Conservation (phyloP, 1,140 invertebrate species). For the Acromyrmex charruanus region DNA sequence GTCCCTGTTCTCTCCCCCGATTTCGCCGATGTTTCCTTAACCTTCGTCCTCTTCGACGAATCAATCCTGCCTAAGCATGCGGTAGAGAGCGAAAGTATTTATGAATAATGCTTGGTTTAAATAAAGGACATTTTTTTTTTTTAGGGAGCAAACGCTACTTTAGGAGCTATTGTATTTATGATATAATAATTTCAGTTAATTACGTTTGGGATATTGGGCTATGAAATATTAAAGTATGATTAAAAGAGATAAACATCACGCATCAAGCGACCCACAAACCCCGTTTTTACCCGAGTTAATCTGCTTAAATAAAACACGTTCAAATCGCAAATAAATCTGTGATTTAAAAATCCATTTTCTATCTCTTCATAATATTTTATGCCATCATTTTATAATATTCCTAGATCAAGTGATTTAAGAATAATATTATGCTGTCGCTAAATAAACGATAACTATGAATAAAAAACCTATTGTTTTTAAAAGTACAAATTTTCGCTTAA, state of each 20-base stretch:
- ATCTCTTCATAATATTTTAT: not conserved
- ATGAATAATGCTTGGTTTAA: not conserved
- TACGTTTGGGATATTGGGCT: not conserved
- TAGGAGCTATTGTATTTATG: not conserved
- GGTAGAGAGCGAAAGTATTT: not conserved
- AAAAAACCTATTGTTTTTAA: not conserved
- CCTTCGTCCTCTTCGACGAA: conserved; percentile 43
- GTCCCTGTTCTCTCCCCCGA: conserved; percentile 30
- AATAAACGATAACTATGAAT: not conserved
- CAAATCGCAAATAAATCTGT: not conserved
- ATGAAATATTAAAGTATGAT: not conserved
- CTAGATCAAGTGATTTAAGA: not conserved
- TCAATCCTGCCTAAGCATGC: conserved; percentile 2
- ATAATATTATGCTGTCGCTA: not conserved
- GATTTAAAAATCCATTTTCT: not conserved
- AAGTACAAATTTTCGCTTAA: not conserved
- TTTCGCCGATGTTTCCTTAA: conserved; percentile 35
- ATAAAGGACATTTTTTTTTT: conserved; percentile 18
- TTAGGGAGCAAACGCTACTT: not conserved
- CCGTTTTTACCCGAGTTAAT: not conserved
- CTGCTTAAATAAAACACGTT: not conserved
- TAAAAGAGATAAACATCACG: not conserved
- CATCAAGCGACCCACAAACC: not conserved
- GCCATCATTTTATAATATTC: not conserved
- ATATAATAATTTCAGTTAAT: not conserved